These are phyloP conservation scores for Lordiphosa clarofinis DNA, from an alignment of 1,140 invertebrate species.

Conservation along the genomic window DNA sequence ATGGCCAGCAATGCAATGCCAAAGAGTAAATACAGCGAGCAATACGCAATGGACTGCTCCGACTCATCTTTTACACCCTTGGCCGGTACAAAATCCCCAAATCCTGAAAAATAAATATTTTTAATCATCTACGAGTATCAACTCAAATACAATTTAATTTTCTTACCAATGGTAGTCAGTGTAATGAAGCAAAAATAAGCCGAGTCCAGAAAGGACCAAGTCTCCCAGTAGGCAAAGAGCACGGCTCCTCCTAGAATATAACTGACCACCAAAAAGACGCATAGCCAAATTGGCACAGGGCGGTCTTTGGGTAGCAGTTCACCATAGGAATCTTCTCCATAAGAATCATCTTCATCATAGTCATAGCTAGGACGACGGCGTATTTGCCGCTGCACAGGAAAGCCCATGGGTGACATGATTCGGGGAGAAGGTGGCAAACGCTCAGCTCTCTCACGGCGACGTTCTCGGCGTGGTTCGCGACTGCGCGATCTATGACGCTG, in stretches of 20 bases:
- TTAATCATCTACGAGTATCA: neutral
- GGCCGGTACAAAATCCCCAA: conserved; percentile 96
- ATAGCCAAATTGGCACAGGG: conserved; percentile 94
- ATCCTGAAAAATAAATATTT: conserved; percentile 81
- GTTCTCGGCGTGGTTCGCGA: conserved; percentile 36
- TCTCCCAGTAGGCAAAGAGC: conserved; percentile 92
- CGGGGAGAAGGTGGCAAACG: conserved; percentile 81
- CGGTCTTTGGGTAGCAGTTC: conserved; percentile 71
- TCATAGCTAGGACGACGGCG: conserved; percentile 57
- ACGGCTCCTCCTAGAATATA: conserved; percentile 94
- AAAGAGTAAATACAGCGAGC: conserved; percentile 94
- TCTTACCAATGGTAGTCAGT: conserved; percentile 91
- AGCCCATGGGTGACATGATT: conserved; percentile 86
- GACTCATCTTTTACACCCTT: conserved; percentile 86
- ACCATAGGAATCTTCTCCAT: conserved; percentile 81
- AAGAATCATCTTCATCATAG: conserved; percentile 80
- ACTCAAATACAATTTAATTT: neutral
- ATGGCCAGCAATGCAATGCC: conserved; percentile 98
- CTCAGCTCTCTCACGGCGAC: conserved; percentile 47
- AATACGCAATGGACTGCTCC: conserved; percentile 92
- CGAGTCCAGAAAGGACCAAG: conserved; percentile 93
- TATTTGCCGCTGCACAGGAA: conserved; percentile 82
- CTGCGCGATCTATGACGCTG: conserved; percentile 33
- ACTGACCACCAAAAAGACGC: conserved; percentile 91
- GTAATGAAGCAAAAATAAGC: conserved; percentile 98